phyloP scores from a whole-genome alignment of 1,140 invertebrate species.

The Nylanderia fulva region DNA sequence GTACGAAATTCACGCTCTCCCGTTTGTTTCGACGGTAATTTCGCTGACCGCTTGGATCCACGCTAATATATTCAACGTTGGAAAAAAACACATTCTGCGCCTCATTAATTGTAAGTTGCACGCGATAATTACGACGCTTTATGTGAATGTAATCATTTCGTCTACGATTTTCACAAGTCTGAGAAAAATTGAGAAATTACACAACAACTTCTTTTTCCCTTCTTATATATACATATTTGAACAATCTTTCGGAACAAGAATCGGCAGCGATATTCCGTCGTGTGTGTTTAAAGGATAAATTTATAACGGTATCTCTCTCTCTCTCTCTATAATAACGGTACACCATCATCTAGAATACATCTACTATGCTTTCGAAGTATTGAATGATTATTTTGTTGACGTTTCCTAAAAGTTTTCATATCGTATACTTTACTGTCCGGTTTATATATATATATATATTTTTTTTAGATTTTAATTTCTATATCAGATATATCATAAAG shows the following conservation, averaged over 20 bases:
- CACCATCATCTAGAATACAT: background rate
- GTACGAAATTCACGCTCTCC: conserved; percentile 22
- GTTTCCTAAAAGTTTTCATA: background rate
- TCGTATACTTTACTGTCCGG: background rate
- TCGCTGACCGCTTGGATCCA: background rate
- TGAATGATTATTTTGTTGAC: background rate
- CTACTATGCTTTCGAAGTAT: background rate
- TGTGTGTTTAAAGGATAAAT: background rate
- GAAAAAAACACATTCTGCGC: background rate
- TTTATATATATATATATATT: too few species aligned
- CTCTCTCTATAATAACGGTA: too few species aligned
- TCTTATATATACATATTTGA: too few species aligned
- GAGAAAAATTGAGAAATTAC: background rate
- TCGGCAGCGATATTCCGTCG: background rate
- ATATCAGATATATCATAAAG: background rate
- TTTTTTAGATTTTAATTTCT: background rate
- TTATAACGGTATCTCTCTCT: background rate
- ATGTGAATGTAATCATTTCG: background rate
- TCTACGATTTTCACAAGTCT: background rate
- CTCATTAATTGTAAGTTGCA: background rate
- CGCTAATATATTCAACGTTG: conserved; percentile 23
- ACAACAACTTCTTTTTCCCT: background rate
- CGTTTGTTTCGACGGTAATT: conserved; percentile 20
- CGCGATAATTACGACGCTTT: background rate
- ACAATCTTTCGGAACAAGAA: background rate